These are phyloP conservation scores for Pluvialis apricaria DNA, from an alignment of 2,113 vertebrate genomes.

Conservation along the genomic window DNA sequence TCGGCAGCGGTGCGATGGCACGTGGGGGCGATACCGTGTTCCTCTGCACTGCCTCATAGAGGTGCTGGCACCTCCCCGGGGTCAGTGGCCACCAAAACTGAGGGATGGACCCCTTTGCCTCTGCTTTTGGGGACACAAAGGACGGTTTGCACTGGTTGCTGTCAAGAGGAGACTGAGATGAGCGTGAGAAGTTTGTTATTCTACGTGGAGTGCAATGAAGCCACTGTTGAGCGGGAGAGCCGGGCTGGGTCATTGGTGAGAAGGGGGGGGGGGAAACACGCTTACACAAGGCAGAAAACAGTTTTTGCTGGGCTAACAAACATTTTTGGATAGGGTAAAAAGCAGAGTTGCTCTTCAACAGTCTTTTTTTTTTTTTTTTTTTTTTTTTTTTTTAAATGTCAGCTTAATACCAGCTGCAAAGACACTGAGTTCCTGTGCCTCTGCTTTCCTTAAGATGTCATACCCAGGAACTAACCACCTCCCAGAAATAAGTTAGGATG, in stretches of 20 bases:
- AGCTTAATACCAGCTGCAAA: not conserved
- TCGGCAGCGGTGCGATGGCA: not conserved
- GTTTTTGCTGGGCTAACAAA: not conserved
- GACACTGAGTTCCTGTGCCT: not conserved
- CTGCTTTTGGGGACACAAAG: not conserved
- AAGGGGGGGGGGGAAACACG: not conserved
- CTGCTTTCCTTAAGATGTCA: not conserved
- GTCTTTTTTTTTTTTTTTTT: not conserved
- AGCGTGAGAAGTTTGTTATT: not conserved
- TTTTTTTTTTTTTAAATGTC: not conserved
- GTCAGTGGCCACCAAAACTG: not conserved
- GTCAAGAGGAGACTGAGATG: not conserved
- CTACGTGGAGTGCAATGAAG: accelerated
- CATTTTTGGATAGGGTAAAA: not conserved
- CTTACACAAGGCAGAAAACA: not conserved
- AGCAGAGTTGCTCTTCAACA: not conserved
- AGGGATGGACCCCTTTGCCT: not conserved
- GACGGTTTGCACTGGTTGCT: not conserved
- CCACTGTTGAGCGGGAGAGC: not conserved
- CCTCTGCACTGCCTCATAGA: accelerated
- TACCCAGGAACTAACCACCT: not conserved
- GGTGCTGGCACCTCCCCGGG: accelerated
- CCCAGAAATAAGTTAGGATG: not conserved
- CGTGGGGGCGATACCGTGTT: accelerated
- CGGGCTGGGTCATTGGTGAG: accelerated